phyloP scores from a whole-genome alignment of 2,888 invertebrate genomes.

The Meiosimyza platycephala region DNA sequence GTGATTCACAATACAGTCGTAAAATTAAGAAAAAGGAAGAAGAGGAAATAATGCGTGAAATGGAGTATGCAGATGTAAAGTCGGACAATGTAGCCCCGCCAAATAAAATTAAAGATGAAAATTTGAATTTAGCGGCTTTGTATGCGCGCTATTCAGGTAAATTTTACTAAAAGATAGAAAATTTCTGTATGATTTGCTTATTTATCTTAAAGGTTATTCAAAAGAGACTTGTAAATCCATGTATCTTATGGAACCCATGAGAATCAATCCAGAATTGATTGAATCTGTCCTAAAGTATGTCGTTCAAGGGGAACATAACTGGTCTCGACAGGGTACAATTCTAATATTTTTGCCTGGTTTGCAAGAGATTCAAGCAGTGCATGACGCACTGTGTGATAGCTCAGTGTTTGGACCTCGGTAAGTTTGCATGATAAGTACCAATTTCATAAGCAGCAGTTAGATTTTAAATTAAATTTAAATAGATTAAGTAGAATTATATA shows the following conservation, averaged over 20 bases:
- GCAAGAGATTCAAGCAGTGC: conserved; percentile 79
- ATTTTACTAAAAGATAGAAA: conserved; percentile 25
- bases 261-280: conserved; percentile 82
- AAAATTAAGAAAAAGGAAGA: conserved; percentile 73
- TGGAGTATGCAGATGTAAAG: conserved; percentile 74
- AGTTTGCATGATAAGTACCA: background rate
- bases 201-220: conserved; percentile 67
- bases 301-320: conserved; percentile 74
- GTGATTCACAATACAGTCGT: conserved; percentile 71
- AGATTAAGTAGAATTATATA: too few relatives aligned
- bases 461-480: background rate
- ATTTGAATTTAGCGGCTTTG: conserved; percentile 75
- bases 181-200: background rate
- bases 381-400: conserved; percentile 76
- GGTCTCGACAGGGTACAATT: conserved; percentile 75
- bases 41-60: conserved; percentile 72
- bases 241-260: conserved; percentile 81
- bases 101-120: conserved; percentile 77
- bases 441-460: background rate
- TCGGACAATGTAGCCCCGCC: conserved; percentile 71
- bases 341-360: conserved; percentile 84
- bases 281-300: conserved; percentile 79
- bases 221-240: conserved; percentile 78
- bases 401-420: conserved; percentile 73
- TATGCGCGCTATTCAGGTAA: conserved; percentile 75